phyloP scores from a whole-genome alignment of 2,888 invertebrate species.

The Agrochola circellaris region DNA sequence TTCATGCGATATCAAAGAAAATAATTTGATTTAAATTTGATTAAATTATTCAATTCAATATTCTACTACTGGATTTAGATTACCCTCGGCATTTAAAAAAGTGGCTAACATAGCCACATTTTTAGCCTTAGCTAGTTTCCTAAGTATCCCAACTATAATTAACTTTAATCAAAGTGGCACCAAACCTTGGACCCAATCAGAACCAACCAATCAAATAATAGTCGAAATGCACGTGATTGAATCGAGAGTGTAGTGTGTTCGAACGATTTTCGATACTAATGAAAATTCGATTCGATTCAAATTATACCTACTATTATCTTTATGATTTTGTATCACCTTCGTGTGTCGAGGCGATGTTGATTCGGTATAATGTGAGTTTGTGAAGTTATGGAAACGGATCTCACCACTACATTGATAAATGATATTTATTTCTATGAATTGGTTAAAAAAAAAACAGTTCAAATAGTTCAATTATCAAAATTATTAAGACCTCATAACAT shows the following conservation, averaged over 20 bases:
- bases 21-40: not conserved
- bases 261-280: conserved; percentile 61
- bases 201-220: conserved; percentile 35
- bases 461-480: not conserved
- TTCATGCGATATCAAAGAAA: no score
- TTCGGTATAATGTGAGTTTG: not conserved
- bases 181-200: conserved; percentile 44
- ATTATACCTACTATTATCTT: conserved; percentile 48
- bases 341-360: not conserved
- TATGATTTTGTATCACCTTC: conserved; percentile 28
- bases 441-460: not conserved
- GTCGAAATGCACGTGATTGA: conserved; percentile 49
- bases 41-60: not conserved
- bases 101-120: no score
- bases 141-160: not conserved
- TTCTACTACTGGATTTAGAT: not conserved
- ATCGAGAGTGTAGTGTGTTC: conserved; percentile 50
- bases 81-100: not conserved
- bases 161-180: not conserved
- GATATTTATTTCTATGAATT: not conserved
- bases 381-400: not conserved
- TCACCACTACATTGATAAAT: not conserved
- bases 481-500: not conserved
- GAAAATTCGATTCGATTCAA: conserved; percentile 58
- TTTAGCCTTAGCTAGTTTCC: no score